Conservation (phyloP, 2,113 vertebrate genomes). For the Sisor rabdophorus region DNA sequence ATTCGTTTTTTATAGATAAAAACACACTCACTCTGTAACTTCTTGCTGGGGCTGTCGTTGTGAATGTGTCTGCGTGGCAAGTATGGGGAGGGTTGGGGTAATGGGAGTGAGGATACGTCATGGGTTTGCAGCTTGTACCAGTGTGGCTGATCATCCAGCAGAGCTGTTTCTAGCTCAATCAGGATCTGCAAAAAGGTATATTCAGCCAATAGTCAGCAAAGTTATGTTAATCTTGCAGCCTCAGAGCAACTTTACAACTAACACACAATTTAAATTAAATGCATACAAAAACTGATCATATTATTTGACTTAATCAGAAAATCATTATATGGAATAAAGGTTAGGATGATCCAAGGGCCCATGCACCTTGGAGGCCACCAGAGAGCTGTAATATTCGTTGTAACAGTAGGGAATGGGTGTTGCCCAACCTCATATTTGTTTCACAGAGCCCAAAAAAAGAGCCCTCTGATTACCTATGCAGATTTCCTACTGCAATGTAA, state of each 20-base stretch:
- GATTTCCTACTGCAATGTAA: not conserved
- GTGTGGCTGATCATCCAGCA: conserved; percentile 91
- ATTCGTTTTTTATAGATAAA: not conserved
- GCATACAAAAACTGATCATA: not conserved
- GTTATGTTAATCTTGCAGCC: not conserved
- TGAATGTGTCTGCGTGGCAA: conserved; percentile 89
- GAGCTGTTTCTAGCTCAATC: conserved; percentile 93
- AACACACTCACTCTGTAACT: conserved; percentile 87
- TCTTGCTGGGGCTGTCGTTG: conserved; percentile 91
- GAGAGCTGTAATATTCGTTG: too few species aligned
- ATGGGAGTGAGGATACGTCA: conserved; percentile 92
- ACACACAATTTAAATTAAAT: not conserved
- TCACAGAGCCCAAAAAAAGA: not conserved
- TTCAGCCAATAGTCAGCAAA: too few species aligned
- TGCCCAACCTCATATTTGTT: too few species aligned
- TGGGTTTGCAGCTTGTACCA: conserved; percentile 98
- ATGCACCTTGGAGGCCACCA: too few species aligned
- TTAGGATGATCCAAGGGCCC: too few species aligned
- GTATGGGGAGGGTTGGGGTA: conserved; percentile 96
- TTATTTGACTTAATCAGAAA: not conserved
- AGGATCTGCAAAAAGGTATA: conserved; percentile 76
- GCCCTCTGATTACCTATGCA: not conserved
- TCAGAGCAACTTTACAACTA: not conserved
- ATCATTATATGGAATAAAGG: too few species aligned
- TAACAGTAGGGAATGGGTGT: too few species aligned